Conservation (phyloP, 1,140 invertebrate genomes). For the Drosophila orosa region DNA sequence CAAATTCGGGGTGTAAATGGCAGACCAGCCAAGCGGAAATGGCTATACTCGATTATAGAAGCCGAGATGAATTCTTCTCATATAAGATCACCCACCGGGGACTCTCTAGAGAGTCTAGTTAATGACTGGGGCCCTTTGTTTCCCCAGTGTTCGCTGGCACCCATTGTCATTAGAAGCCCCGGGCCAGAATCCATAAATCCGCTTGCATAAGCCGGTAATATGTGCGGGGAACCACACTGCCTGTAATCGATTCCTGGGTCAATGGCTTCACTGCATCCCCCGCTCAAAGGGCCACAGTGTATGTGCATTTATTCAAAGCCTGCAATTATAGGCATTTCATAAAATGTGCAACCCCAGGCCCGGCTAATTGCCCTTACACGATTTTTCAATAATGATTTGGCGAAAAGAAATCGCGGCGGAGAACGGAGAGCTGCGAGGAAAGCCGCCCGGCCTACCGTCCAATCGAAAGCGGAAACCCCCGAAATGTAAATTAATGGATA, state of each 20-base stretch:
- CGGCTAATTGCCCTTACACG: constrained; percentile 68
- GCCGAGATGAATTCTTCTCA: constrained; percentile 18
- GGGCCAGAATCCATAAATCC: constrained; percentile 41
- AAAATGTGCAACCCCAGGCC: constrained; percentile 29
- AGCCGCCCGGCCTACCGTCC: constrained; percentile 16
- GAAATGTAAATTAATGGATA: constrained; percentile 79
- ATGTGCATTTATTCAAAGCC: constrained; percentile 21
- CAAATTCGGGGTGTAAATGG: constrained; percentile 3
- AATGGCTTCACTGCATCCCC: constrained; percentile 25
- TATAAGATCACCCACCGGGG: constrained; percentile 14
- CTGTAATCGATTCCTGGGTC: constrained; percentile 41
- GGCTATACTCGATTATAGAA: neutral
- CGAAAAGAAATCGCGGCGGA: constrained; percentile 42
- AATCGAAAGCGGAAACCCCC: constrained; percentile 69
- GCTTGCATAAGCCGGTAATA: constrained; percentile 47
- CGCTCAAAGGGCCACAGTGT: neutral
- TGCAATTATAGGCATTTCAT: constrained; percentile 42
- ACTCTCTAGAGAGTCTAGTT: neutral
- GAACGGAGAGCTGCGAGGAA: constrained; percentile 1
- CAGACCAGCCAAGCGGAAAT: constrained; percentile 13
- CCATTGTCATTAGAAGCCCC: constrained; percentile 29
- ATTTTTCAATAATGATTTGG: constrained; percentile 70
- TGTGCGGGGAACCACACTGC: constrained; percentile 10
- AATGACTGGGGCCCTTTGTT: constrained; percentile 49
- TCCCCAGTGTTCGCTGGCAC: constrained; percentile 42